These are phyloP conservation scores for Schizaphis graminum DNA, from an alignment of 2,888 invertebrate species.

Conservation along the genomic window DNA sequence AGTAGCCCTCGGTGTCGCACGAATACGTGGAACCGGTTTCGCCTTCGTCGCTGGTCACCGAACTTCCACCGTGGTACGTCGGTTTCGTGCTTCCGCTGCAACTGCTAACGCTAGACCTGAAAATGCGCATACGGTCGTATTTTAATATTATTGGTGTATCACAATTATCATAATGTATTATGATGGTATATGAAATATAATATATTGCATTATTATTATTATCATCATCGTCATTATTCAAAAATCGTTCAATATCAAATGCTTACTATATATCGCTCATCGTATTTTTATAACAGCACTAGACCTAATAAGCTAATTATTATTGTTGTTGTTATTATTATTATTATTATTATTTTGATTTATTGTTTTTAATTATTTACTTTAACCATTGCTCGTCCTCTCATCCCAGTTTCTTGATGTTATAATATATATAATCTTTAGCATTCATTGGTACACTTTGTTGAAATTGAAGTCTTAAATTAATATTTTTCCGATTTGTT, in stretches of 20 bases:
- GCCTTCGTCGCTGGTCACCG: constrained; percentile 86
- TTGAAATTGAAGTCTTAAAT: background rate
- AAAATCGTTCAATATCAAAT: background rate
- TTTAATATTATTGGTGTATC: background rate
- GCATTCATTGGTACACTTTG: background rate
- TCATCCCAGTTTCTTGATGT: background rate
- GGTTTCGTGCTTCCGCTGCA: constrained; percentile 71
- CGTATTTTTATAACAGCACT: background rate
- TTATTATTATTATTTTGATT: background rate
- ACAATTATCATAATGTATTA: background rate
- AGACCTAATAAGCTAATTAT: background rate
- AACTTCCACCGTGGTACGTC: constrained; percentile 82
- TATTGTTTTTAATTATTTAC: background rate
- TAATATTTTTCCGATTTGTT: background rate
- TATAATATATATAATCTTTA: background rate
- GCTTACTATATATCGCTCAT: background rate
- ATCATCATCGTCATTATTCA: background rate
- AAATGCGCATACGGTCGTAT: background rate
- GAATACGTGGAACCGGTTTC: constrained; percentile 88
- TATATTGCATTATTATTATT: background rate
- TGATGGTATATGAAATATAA: background rate
- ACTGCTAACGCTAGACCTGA: constrained; percentile 72
- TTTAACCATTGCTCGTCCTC: background rate
- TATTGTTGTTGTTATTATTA: too few relatives aligned
- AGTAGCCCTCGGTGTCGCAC: constrained; percentile 97